Evolutionary conservation across 2,888 invertebrate species (phyloP).

Genomic region (Lissonota sp.): DNA sequence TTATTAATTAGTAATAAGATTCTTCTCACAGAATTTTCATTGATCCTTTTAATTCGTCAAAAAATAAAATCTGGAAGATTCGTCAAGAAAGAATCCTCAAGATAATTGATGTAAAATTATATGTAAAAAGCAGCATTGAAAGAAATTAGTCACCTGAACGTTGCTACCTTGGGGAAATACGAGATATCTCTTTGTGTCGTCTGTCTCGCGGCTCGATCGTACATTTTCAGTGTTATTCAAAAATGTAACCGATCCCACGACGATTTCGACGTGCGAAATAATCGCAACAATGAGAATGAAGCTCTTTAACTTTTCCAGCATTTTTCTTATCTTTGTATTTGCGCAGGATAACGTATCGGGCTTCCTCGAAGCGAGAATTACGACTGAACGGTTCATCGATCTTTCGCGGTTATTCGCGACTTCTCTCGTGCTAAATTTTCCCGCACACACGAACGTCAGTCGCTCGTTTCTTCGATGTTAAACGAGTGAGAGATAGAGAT

Average conservation of each 20-base stretch:
- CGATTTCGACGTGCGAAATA: neutral
- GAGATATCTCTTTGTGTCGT: slow-evolving; percentile 85
- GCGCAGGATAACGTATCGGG: slow-evolving; percentile 9
- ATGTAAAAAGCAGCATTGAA: slow-evolving; percentile 21
- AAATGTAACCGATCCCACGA: slow-evolving; percentile 4
- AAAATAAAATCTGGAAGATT: too few relatives aligned
- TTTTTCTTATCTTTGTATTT: neutral
- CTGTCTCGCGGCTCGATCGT: slow-evolving; percentile 72
- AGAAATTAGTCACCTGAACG: slow-evolving; percentile 85
- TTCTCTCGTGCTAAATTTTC: slow-evolving; percentile 24
- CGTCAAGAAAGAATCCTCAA: too few relatives aligned
- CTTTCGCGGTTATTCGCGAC: slow-evolving; percentile 23
- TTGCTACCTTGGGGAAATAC: slow-evolving; percentile 88
- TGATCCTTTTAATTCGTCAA: too few relatives aligned
- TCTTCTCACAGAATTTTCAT: too few relatives aligned
- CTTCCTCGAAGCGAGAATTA: slow-evolving; percentile 31
- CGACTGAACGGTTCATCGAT: slow-evolving; percentile 41
- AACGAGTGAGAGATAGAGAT: neutral
- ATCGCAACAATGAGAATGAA: slow-evolving; percentile 22
- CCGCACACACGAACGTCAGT: neutral
- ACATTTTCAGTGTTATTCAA: slow-evolving; percentile 6
- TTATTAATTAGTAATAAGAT: too few relatives aligned
- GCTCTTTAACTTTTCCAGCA: slow-evolving; percentile 11
- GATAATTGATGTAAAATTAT: neutral
- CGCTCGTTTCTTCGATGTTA: slow-evolving; percentile 27